Evolutionary conservation across 2,888 invertebrate genomes (phyloP), one percentile per base, ranked within the genome.

Genomic region (Lissocephala sabroskyi): DNA sequence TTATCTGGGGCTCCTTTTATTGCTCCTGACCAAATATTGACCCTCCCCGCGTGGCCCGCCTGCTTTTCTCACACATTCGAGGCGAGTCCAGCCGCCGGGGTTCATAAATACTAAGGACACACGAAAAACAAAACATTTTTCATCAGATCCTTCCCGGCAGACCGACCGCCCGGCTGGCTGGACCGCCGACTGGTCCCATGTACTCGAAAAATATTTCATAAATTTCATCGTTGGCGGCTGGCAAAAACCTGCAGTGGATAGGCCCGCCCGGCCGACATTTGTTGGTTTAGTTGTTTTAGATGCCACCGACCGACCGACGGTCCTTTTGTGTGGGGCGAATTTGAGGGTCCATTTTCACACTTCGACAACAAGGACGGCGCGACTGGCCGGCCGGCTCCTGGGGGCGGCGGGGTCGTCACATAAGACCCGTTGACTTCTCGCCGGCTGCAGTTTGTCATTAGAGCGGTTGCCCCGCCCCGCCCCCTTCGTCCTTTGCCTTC

Each of bases 101-200:
- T 59, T 65, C 64, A 65, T 65, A 65, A 65, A 65, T 65, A 65
- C 57, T 52, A 58, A 49, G 50, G 48, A 61, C 51, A n/a, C n/a
- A 65, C 61, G 65, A 65, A 65, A 41, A 65, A 65, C 64, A 65
- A 65, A 65, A 62, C 64, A 65, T 65, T 65, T 65, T 65, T 65
- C 64, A 65, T 65, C 32, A 30, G 30, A 32, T 17, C 54, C 49
- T 44, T 49, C 45, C 54, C 49, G 41, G 30, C 14, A 9, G 29
- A 23, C 36, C 36, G 10, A 9, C 26, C 19, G 16, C 36, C 7
- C 23, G 23, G 23, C 4, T 23, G 4, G 4, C 7, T 7, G 7
- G 7, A 7, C 7, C 7, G 23, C 23, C 23, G 3, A 5, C 23
- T 23, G 33, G 11, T 13, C 45, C 41, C 55, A 48, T 64, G 65